Conservation (phyloP, 2,888 invertebrate species). For the Carpatolechia fugitivella region DNA sequence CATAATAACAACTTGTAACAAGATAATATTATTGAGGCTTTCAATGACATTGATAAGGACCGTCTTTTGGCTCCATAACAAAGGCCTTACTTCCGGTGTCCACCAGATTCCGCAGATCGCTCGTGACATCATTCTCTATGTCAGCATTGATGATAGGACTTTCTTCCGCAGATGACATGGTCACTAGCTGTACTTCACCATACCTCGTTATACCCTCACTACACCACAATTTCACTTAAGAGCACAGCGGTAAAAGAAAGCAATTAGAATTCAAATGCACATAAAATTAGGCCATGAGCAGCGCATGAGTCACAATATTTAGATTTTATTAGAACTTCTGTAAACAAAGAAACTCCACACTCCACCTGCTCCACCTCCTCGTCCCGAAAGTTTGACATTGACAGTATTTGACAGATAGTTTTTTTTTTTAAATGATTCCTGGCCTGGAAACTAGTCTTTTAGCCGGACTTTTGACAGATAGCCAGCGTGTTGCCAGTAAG, state of each 20-base stretch:
- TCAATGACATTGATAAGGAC: conserved; percentile 12
- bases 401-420: not conserved
- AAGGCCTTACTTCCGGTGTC: conserved; percentile 48
- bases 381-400: conserved; percentile 13
- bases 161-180: conserved; percentile 61
- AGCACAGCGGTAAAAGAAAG: not conserved
- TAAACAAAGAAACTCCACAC: conserved; percentile 15
- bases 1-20: not conserved
- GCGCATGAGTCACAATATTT: conserved; percentile 14
- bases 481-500: too few relatives aligned
- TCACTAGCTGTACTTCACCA: conserved; percentile 36
- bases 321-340: conserved; percentile 6
- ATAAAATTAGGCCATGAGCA: not conserved
- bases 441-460: too few relatives aligned
- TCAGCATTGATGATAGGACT: conserved; percentile 68
- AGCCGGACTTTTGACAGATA: too few relatives aligned
- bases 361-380: conserved; percentile 13
- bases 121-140: conserved; percentile 65
- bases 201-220: conserved; percentile 20
- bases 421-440: too few relatives aligned
- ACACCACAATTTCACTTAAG: not conserved
- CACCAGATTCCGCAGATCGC: conserved; percentile 58
- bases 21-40: not conserved
- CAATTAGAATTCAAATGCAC: not conserved
- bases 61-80: not conserved